These are phyloP conservation scores for Columba janthina DNA, from an alignment of 2,113 vertebrate species.

Conservation along the genomic window DNA sequence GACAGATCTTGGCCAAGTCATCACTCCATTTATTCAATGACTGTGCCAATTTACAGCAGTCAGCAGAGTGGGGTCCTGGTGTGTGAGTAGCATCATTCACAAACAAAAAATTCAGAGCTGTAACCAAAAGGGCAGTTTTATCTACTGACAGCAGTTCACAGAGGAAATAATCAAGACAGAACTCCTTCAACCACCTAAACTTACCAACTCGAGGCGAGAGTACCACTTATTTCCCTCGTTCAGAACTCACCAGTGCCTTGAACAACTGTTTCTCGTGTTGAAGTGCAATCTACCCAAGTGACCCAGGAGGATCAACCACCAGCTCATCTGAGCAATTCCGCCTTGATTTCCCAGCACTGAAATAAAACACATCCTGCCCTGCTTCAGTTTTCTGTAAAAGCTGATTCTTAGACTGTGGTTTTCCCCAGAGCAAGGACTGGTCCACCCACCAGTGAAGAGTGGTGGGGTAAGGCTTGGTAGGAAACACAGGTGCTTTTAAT, in stretches of 20 bases:
- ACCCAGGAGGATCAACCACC: background rate
- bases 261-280: background rate
- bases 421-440: background rate
- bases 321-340: background rate
- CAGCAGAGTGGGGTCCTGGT: accelerated
- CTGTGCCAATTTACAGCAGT: background rate
- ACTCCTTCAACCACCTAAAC: background rate
- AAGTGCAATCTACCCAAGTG: background rate
- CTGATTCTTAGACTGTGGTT: background rate
- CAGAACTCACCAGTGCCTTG: background rate
- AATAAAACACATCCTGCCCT: background rate
- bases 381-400: background rate
- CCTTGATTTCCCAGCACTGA: background rate
- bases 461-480: background rate
- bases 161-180: background rate
- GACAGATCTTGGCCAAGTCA: background rate
- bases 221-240: background rate
- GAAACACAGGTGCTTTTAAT: background rate
- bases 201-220: background rate
- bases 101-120: background rate
- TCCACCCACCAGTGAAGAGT: background rate
- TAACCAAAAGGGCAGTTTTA: background rate
- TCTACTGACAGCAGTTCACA: background rate
- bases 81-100: background rate
- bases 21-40: background rate